Percentiles rank a stretch among this genome's conserved stretches.
Evolutionary conservation across 2,888 invertebrate genomes (phyloP).

Genomic region (Rhagophthalmus giganteus): DNA sequence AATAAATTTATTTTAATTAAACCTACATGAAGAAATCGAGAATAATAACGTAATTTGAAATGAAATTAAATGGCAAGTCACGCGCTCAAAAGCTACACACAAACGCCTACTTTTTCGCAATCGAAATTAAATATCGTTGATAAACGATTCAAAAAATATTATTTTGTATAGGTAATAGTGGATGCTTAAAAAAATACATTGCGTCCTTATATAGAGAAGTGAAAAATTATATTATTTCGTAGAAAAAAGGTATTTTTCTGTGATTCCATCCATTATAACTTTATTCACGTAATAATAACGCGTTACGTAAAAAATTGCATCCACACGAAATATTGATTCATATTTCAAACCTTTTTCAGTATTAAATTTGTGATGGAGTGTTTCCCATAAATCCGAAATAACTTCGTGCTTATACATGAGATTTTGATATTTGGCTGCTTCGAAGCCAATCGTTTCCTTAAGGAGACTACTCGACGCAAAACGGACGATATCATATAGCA

Average conservation of each 20-base stretch:
- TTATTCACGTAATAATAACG: conserved; percentile 17
- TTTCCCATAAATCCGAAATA: conserved; percentile 42
- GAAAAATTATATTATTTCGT: too few species aligned
- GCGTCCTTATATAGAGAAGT: too few species aligned
- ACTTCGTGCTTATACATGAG: conserved; percentile 46
- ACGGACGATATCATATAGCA: conserved; percentile 26
- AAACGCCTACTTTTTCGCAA: too few species aligned
- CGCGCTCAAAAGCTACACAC: too few species aligned
- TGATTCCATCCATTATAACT: conserved; percentile 6
- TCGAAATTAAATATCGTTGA: too few species aligned
- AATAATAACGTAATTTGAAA: too few species aligned
- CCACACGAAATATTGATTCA: conserved; percentile 26
- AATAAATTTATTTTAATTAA: too few species aligned
- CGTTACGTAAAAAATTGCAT: conserved; percentile 19
- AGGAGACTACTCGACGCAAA: conserved; percentile 12
- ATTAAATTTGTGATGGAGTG: conserved; percentile 43
- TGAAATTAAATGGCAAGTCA: too few species aligned
- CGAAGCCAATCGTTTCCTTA: conserved; percentile 38
- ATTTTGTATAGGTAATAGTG: too few species aligned
- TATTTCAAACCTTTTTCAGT: conserved; percentile 31
- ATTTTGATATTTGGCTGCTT: conserved; percentile 45
- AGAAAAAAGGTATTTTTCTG: conserved; percentile 2
- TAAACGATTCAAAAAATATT: too few species aligned
- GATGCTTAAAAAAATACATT: too few species aligned
- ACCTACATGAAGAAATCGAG: too few species aligned